A percentile compares a stretch with the other conserved stretches of the same genome.
Evolutionary conservation across 2,113 vertebrate genomes (phyloP).

Genomic region (Chaetura pelagica): DNA sequence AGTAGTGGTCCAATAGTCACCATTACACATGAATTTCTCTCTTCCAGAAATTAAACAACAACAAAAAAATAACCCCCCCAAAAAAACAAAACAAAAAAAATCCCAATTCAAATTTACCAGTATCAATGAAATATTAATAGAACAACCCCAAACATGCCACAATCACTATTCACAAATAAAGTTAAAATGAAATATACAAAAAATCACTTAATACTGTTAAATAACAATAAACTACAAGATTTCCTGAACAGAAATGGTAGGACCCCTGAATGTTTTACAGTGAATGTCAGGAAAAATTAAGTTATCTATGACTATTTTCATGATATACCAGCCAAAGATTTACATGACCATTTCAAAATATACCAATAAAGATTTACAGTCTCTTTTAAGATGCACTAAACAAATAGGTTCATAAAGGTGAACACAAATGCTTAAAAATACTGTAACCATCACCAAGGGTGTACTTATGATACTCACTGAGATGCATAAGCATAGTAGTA

Average conservation of each 20-base stretch:
- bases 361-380: constrained; percentile 84
- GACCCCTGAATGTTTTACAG: constrained; percentile 88
- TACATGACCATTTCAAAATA: constrained; percentile 85
- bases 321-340: constrained; percentile 81
- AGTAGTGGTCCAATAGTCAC: constrained; percentile 87
- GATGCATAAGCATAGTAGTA: constrained; percentile 80
- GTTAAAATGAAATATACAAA: constrained; percentile 92
- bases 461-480: constrained; percentile 79
- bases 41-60: constrained; percentile 62
- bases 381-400: constrained; percentile 85
- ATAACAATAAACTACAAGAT: constrained; percentile 88
- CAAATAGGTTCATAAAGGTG: constrained; percentile 79
- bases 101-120: constrained; percentile 77
- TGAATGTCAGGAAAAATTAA: constrained; percentile 82
- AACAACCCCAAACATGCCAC: constrained; percentile 91
- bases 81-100: constrained; percentile 10
- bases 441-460: constrained; percentile 78
- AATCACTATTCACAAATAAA: constrained; percentile 94
- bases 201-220: constrained; percentile 96
- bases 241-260: constrained; percentile 87
- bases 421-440: constrained; percentile 82
- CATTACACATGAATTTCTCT: constrained; percentile 80
- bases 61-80: not conserved
- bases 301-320: constrained; percentile 83
- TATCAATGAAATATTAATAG: constrained; percentile 86